phyloP scores from a whole-genome alignment of 2,797 vertebrate species.

The Karalla daura region DNA sequence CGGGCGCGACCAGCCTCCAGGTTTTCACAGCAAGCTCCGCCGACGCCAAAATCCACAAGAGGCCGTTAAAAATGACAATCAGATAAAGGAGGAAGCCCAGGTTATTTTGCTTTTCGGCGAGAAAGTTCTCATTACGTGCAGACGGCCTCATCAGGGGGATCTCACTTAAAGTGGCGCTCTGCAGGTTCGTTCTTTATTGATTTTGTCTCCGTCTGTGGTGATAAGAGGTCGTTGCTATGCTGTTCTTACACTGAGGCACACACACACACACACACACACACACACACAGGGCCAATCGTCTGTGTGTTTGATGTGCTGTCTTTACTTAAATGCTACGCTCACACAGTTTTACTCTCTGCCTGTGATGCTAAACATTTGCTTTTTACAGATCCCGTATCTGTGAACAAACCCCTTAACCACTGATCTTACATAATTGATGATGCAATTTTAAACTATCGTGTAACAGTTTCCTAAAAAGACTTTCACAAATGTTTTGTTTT shows the following conservation, averaged over 20 bases:
- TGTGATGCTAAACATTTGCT: too few species aligned
- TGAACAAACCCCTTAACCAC: too few species aligned
- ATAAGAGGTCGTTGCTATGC: constrained; percentile 41
- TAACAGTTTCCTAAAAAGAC: too few species aligned
- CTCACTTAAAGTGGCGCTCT: constrained; percentile 10
- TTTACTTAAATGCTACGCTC: constrained; percentile 7
- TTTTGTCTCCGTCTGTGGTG: constrained; percentile 44
- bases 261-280: too few species aligned
- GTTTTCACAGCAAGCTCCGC: constrained; percentile 28
- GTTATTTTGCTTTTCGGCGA: constrained; percentile 8
- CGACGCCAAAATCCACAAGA: constrained; percentile 33
- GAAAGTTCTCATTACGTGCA: constrained; percentile 33
- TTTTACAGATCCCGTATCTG: too few species aligned
- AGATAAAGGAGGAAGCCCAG: constrained; percentile 39
- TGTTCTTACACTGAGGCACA: constrained; percentile 6
- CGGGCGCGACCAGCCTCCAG: constrained; percentile 34
- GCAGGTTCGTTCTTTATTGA: constrained; percentile 46
- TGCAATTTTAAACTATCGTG: too few species aligned
- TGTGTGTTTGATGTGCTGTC: constrained; percentile 8
- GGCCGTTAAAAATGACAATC: constrained; percentile 47
- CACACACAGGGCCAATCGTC: too few species aligned
- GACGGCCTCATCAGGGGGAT: constrained; percentile 47
- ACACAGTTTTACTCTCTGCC: constrained; percentile 7
- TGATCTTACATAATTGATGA: too few species aligned
- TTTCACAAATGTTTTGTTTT: too few species aligned